Evolutionary conservation across 1,140 invertebrate species (phyloP).

Genomic region (Goniozus legneri): DNA sequence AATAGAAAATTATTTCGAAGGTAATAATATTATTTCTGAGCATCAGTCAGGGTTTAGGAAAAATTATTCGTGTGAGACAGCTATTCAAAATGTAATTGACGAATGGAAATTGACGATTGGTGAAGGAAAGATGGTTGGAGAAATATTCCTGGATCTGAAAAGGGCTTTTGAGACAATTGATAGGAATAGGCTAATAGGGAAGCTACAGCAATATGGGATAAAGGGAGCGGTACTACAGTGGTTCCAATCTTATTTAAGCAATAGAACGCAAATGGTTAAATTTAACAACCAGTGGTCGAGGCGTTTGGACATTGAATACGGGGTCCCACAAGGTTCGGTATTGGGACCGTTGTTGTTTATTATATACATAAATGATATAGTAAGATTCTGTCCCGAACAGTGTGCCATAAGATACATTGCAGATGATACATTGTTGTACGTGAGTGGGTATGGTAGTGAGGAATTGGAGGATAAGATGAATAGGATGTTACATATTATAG

Average conservation of each 20-base stretch:
- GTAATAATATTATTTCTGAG: slow-evolving; percentile 9
- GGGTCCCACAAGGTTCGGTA: not conserved
- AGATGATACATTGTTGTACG: too few relatives aligned
- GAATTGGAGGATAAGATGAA: too few relatives aligned
- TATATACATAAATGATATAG: slow-evolving; percentile 3
- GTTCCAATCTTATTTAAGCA: not conserved
- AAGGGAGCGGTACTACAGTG: not conserved
- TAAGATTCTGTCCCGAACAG: too few relatives aligned
- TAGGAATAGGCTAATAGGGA: slow-evolving; percentile 6
- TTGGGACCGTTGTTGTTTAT: not conserved
- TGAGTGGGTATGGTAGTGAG: too few relatives aligned
- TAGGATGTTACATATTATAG: slow-evolving; percentile 1
- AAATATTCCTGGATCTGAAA: slow-evolving; percentile 14
- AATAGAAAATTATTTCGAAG: slow-evolving; percentile 6
- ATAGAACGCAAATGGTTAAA: not conserved
- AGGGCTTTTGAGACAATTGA: slow-evolving; percentile 23
- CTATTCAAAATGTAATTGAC: slow-evolving; percentile 8
- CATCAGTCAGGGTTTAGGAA: slow-evolving; percentile 15
- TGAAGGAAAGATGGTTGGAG: slow-evolving; percentile 8
- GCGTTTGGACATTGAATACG: not conserved
- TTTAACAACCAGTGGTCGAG: not conserved
- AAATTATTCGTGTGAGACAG: slow-evolving; percentile 15
- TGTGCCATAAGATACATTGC: too few relatives aligned
- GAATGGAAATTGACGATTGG: slow-evolving; percentile 11
- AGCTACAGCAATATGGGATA: slow-evolving; percentile 1